Evolutionary conservation across 2,888 invertebrate genomes (phyloP).

Genomic region (Euspilapteryx auroguttella): DNA sequence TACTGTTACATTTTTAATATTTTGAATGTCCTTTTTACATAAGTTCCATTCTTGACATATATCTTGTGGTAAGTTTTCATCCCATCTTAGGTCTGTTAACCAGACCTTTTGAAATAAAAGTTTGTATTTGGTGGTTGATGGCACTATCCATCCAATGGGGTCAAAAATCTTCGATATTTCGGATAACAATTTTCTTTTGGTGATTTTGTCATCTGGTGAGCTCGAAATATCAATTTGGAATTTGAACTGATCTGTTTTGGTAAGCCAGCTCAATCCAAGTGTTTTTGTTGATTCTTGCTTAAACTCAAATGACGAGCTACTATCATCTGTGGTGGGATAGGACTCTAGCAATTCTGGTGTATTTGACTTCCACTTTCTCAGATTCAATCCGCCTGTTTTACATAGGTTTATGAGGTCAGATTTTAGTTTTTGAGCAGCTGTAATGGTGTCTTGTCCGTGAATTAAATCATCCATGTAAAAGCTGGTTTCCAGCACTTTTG

Average conservation of each 20-base stretch:
- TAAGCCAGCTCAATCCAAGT: slow-evolving; percentile 1
- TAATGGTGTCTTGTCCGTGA: neutral
- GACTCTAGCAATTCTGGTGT: slow-evolving; percentile 1
- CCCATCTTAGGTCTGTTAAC: slow-evolving; percentile 2
- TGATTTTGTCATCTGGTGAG: neutral
- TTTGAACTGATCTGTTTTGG: neutral
- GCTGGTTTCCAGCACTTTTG: slow-evolving; percentile 1
- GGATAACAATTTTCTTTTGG: slow-evolving; percentile 4
- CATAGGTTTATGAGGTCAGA: slow-evolving; percentile 5
- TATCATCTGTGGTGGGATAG: neutral
- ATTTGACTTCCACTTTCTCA: slow-evolving; percentile 8
- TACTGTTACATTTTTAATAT: slow-evolving; percentile 1
- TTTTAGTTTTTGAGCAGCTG: slow-evolving; percentile 4
- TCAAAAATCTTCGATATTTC: slow-evolving; percentile 3
- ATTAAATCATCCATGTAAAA: slow-evolving; percentile 7
- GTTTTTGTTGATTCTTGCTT: slow-evolving; percentile 1
- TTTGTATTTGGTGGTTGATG: slow-evolving; percentile 2
- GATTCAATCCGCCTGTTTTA: slow-evolving; percentile 7
- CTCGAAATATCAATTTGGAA: neutral
- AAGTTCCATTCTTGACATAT: slow-evolving; percentile 1
- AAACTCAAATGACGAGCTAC: neutral
- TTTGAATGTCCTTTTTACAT: slow-evolving; percentile 1
- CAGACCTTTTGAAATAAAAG: slow-evolving; percentile 3
- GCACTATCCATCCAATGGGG: slow-evolving; percentile 4
- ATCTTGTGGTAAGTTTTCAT: slow-evolving; percentile 1